Base-by-base conservation (phyloP, 2,797 vertebrate species). In the Tinamus major region DNA sequence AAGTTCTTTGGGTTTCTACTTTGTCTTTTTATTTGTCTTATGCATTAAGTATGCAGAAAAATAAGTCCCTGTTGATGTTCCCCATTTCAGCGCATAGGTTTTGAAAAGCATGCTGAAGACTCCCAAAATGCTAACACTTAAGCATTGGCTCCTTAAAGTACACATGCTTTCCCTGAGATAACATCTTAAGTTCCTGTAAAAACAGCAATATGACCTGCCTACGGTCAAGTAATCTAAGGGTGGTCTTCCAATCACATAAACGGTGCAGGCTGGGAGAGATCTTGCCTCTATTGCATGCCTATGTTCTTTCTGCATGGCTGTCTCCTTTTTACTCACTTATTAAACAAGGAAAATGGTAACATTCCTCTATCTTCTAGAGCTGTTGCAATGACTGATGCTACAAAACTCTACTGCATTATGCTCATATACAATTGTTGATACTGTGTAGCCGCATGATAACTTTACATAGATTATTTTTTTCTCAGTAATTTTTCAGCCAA, bases 41-140 rank as follows among this genome's bases (percentile, higher is more conserved):
- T 62, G 23, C 13, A 71, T 55, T n/a, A 82, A 20, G 11, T 55
- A 70, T 77, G 79, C 58, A 19, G 3, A 77, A 74, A 93, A 79
- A 15, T 31, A 58, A 29, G 20, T 64, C 49, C 29, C 63, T 61
- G 48, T 4, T 69, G 46, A 35, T 67, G 31, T 49, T 39, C 27
- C 74, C 55, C 26, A 48, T 46, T 87, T 93, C 68, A 84, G 67
- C 65, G 41, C n/a, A 59, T 76, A 26, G 67, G 42, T 79, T 89
- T 79, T 64, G 20, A 91, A 76, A 14, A 80, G 13, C n/a, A 90
- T 42, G 68, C 33, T n/a, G 41, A 93, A 92, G 80, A 92, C 61
- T 61, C 84, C 64, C 80, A 87, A 95, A 87, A 71, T 69, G 67
- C 59, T 61, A 78, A n/a, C 31, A 41, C 33, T 71, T 75, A 84